These are phyloP conservation scores for Phallusia fumigata DNA, from an alignment of 23 tunicate species.

Conservation along the genomic window DNA sequence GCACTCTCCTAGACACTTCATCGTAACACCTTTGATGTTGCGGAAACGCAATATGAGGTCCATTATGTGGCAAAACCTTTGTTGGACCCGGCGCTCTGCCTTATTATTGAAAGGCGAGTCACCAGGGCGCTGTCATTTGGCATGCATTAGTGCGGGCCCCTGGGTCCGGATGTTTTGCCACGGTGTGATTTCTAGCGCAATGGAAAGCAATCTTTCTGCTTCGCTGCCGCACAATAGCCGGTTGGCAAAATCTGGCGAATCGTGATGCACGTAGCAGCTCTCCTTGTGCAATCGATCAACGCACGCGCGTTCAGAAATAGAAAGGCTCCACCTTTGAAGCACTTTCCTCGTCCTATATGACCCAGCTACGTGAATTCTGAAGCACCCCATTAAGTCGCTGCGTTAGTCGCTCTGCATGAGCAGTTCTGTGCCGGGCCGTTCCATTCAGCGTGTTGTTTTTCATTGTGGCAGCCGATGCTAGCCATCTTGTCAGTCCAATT, in stretches of 20 bases:
- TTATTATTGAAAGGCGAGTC: not conserved
- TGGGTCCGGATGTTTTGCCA: slow-evolving; percentile 30
- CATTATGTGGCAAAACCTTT: not conserved
- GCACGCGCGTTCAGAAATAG: not conserved
- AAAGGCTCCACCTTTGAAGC: not conserved
- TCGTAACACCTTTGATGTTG: slow-evolving; percentile 1
- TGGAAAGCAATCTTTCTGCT: slow-evolving; percentile 53
- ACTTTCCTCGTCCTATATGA: not conserved
- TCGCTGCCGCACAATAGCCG: slow-evolving; percentile 20
- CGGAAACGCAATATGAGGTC: slow-evolving; percentile 6
- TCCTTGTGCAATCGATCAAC: not conserved
- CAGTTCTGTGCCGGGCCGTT: not conserved
- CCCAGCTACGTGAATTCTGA: slow-evolving; percentile 1
- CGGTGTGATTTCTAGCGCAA: slow-evolving; percentile 21
- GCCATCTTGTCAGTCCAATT: not conserved
- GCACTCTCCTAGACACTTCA: not conserved
- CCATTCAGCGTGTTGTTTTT: slow-evolving; percentile 1
- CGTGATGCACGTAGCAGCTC: not conserved
- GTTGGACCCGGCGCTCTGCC: not conserved
- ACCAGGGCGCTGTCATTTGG: slow-evolving; percentile 6
- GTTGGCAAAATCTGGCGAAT: slow-evolving; percentile 5
- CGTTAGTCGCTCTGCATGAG: slow-evolving; percentile 7
- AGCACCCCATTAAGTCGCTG: slow-evolving; percentile 9
- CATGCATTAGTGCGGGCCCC: slow-evolving; percentile 36
- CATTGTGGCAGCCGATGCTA: not conserved